These are phyloP conservation scores for Alligator mississippiensis DNA, from an alignment of 2,113 vertebrate species.

Conservation along the genomic window DNA sequence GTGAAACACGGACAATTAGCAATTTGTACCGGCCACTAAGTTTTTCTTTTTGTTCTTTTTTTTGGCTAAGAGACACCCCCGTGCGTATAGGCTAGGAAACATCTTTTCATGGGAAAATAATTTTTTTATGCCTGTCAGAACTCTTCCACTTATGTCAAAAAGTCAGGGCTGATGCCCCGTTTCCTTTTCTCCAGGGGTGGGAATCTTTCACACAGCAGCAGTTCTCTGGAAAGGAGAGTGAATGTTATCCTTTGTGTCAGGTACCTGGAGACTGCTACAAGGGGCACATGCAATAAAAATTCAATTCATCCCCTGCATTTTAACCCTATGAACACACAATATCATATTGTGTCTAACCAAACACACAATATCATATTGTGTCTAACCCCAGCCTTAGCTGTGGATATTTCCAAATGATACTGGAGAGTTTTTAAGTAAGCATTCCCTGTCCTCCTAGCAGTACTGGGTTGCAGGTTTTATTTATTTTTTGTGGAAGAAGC, in stretches of 20 bases:
- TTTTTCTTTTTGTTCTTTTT: slow-evolving; percentile 33
- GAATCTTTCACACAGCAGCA: slow-evolving; percentile 44
- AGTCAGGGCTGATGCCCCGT: slow-evolving; percentile 62
- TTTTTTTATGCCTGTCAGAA: slow-evolving; percentile 73
- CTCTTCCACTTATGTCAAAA: slow-evolving; percentile 67
- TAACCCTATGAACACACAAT: slow-evolving; percentile 43
- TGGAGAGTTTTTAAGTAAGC: not conserved
- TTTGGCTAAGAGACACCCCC: slow-evolving; percentile 5
- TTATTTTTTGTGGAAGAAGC: not conserved
- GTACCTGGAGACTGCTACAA: slow-evolving; percentile 47
- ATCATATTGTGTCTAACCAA: slow-evolving; percentile 2
- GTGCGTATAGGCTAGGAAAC: not conserved
- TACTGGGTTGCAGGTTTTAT: not conserved
- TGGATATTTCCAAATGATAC: accelerated
- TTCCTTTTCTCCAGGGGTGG: slow-evolving; percentile 46
- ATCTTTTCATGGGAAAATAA: slow-evolving; percentile 68
- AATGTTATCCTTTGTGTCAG: slow-evolving; percentile 66
- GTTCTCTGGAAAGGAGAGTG: slow-evolving; percentile 34
- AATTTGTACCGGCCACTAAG: slow-evolving; percentile 39
- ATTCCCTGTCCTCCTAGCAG: not conserved
- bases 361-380: not conserved
- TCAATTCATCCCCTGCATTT: slow-evolving; percentile 18
- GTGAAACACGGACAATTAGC: slow-evolving; percentile 53
- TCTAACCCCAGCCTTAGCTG: not conserved
- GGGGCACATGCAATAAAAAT: not conserved